phyloP scores from a whole-genome alignment of 2,888 invertebrate genomes.

The Lottia gigantea region DNA sequence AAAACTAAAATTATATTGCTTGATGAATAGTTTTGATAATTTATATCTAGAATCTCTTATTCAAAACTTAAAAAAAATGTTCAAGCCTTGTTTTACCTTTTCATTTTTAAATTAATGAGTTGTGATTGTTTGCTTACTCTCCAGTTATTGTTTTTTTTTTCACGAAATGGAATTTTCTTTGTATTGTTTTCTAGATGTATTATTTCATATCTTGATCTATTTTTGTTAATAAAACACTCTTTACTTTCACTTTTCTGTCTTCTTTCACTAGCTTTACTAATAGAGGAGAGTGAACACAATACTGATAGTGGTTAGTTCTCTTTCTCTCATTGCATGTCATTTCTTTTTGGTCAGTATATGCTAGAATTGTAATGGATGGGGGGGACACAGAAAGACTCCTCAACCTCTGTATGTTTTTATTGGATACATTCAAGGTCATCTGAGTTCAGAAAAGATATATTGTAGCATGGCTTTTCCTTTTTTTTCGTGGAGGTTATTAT shows the following conservation, averaged over 20 bases:
- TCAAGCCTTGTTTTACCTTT: too few relatives aligned
- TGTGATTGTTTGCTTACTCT: not conserved
- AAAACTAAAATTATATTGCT: too few relatives aligned
- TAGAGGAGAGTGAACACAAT: constrained; percentile 36
- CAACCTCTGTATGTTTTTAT: too few relatives aligned
- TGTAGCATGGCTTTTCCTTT: too few relatives aligned
- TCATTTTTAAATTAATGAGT: not conserved
- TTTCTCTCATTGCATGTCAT: constrained; percentile 5
- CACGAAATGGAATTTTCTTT: not conserved
- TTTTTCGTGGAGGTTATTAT: too few relatives aligned
- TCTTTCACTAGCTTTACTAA: constrained; percentile 22
- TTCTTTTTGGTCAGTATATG: constrained; percentile 16
- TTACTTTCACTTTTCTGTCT: constrained; percentile 17
- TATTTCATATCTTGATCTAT: constrained; percentile 7
- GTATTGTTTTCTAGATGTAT: constrained; percentile 8
- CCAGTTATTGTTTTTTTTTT: too few relatives aligned
- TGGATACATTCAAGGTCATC: too few relatives aligned
- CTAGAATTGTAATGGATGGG: not conserved
- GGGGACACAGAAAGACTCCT: too few relatives aligned
- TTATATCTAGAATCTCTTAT: too few relatives aligned
- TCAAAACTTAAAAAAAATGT: too few relatives aligned
- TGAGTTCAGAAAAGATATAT: too few relatives aligned
- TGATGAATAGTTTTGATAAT: too few relatives aligned
- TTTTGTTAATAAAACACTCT: not conserved
- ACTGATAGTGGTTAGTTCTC: constrained; percentile 35